Evolutionary conservation across 2,797 vertebrate species (phyloP), one percentile per base, ranked within the genome.

Genomic region (Megalops cyprinoides): DNA sequence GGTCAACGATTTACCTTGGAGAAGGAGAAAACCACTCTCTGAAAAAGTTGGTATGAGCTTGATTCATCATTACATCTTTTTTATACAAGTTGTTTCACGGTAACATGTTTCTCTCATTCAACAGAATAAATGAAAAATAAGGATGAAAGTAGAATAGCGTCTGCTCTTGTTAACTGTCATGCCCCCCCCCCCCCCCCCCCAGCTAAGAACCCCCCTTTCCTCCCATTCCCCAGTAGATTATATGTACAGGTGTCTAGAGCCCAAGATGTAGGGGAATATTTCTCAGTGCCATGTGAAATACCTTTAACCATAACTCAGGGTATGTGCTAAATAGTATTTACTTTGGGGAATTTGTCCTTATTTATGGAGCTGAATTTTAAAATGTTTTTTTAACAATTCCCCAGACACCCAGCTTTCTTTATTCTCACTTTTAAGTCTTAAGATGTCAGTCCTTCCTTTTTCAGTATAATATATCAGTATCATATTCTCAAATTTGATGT

Each of bases 301-400:
- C 91, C 92, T 92, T 90, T 86, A 91, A 90, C 87, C 90, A 86
- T 88, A 90, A 90, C 91, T 93, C 89, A 93, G 93, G 91, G 92
- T 94, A 91, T 91, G 90, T 92, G 92, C 92, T 93, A 93, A 94
- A 93, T 90, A 92, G 90, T 92, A 90, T 93, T 93, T 94, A 92
- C 89, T 89, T 88, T 83, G 75, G 88, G 88, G 88, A 88, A 88
- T 89, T 90, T 82, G 84, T 93, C 90, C 92, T 93, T 92, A 93
- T 94, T 93, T 91, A 91, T 88, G 74, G 79, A 87, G 92, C 89
- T 92, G 91, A 89, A 89, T 89, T 92, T 89, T 86, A 87, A 92
- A 93, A 89, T 88, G 88, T 87, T 89, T 87, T 87, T 90, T 82
- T 85, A 84, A 90, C 88, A 92, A 93, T 91, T 94, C 94, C 94